A percentile compares a stretch with the other conserved stretches of the same genome.
Evolutionary conservation across 2,113 vertebrate genomes (phyloP).

Genomic region (Picathartes gymnocephalus): DNA sequence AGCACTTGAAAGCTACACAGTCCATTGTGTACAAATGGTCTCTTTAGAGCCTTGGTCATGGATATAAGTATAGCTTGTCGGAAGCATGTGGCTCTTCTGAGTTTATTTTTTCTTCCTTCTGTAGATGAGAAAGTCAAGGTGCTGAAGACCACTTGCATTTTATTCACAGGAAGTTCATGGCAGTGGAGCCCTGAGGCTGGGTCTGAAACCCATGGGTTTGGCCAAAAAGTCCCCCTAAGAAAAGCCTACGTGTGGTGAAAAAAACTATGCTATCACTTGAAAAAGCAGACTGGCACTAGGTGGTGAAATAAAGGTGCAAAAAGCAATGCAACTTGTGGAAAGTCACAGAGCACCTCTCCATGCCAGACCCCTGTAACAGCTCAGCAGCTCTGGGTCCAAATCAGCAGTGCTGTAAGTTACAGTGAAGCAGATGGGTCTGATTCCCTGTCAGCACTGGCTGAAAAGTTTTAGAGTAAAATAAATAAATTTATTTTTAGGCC

Average conservation of each 20-base stretch:
- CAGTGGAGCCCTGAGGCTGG: background rate
- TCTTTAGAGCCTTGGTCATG: background rate
- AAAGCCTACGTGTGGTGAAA: background rate
- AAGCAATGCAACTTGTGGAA: background rate
- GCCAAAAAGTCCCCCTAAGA: background rate
- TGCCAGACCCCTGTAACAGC: background rate
- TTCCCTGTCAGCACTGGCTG: background rate
- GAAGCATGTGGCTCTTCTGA: background rate
- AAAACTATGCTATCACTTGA: background rate
- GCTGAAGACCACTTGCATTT: background rate
- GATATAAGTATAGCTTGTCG: background rate
- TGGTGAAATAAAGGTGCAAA: background rate
- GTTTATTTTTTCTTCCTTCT: background rate
- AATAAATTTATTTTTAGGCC: background rate
- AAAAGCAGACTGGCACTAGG: background rate
- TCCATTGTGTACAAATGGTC: background rate
- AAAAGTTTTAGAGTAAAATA: background rate
- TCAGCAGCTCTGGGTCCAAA: background rate
- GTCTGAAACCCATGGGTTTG: background rate
- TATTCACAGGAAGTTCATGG: background rate
- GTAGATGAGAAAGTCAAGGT: background rate
- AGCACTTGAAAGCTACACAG: background rate
- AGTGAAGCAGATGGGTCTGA: background rate
- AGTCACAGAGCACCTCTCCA: background rate
- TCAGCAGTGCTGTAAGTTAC: background rate